phyloP scores from a whole-genome alignment of 92 coral and sea anemone genomes.

The Bergia puertoricense region DNA sequence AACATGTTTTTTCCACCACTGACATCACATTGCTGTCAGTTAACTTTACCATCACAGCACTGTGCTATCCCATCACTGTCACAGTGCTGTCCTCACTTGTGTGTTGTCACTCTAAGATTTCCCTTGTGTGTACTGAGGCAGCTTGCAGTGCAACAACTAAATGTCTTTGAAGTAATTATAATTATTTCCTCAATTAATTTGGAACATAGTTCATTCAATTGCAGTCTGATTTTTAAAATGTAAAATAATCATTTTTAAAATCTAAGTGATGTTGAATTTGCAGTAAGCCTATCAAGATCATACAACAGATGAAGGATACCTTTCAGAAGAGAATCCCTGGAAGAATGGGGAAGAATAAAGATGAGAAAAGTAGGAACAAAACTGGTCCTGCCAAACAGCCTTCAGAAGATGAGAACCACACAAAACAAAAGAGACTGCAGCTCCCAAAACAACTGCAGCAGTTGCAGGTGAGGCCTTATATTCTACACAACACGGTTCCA shows the following conservation, averaged over 20 bases:
- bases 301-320: constrained; percentile 31
- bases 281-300: constrained; percentile 37
- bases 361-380: not conserved
- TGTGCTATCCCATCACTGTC: too few species aligned
- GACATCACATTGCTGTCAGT: too few species aligned
- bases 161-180: too few species aligned
- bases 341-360: constrained; percentile 1
- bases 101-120: too few species aligned
- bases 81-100: too few species aligned
- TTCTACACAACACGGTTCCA: not conserved
- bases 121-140: too few species aligned
- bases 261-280: not conserved
- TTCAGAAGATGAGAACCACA: constrained; percentile 4
- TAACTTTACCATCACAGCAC: too few species aligned
- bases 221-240: not conserved
- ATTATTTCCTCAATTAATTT: too few species aligned
- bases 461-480: not conserved
- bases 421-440: not conserved
- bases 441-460: not conserved
- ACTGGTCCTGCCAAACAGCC: not conserved
- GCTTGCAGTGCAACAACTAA: too few species aligned
- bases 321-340: not conserved
- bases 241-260: not conserved
- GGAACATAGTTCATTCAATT: too few species aligned
- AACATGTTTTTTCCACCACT: too few species aligned